phyloP scores from a whole-genome alignment of 2,797 vertebrate species.

The Nyctibius grandis region DNA sequence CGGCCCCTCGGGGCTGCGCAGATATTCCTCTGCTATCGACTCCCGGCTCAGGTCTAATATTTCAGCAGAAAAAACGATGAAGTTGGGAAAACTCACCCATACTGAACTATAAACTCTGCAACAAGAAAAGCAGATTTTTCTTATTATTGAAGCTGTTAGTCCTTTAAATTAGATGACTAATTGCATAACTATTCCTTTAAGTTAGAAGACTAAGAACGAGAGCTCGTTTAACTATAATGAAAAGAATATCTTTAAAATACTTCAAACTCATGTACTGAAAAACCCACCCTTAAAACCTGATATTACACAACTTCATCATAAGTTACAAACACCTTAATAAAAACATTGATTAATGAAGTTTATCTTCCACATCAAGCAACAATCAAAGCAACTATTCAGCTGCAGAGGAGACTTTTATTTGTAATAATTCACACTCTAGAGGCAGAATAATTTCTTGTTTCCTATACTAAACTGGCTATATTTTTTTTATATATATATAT shows the following conservation, averaged over 20 bases:
- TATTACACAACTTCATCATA: background rate
- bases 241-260: background rate
- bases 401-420: background rate
- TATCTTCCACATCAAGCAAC: background rate
- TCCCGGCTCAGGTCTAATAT: slow-evolving; percentile 1
- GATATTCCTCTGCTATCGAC: background rate
- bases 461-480: background rate
- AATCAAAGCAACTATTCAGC: background rate
- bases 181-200: slow-evolving; percentile 2
- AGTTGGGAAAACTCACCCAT: background rate
- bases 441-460: background rate
- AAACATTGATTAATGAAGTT: background rate
- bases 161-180: slow-evolving; percentile 17
- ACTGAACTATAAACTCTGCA: background rate
- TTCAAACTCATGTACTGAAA: background rate
- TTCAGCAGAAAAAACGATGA: background rate
- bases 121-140: background rate
- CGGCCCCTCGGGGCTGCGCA: background rate
- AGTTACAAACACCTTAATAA: background rate
- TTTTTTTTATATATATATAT: too few relatives aligned
- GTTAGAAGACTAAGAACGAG: background rate
- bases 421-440: background rate
- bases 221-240: background rate
- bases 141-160: background rate
- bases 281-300: background rate